Evolutionary conservation across 2,113 vertebrate genomes (phyloP).

Genomic region (Varanus komodoensis): DNA sequence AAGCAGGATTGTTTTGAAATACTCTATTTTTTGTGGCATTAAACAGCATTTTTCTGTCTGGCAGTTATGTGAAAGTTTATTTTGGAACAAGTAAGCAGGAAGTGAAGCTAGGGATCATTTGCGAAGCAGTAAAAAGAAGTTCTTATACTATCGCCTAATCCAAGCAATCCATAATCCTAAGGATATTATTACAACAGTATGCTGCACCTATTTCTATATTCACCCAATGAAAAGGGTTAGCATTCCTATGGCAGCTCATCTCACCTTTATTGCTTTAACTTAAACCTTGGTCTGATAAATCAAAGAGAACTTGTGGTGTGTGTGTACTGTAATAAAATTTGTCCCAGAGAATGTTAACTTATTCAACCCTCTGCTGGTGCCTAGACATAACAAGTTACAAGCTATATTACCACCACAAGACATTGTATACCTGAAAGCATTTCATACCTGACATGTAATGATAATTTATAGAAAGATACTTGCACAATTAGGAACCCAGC

Average conservation of each 20-base stretch:
- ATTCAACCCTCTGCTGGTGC: neutral
- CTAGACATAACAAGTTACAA: neutral
- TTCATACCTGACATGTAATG: neutral
- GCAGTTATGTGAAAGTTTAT: conserved; percentile 13
- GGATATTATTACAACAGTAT: neutral
- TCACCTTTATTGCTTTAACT: conserved; percentile 5
- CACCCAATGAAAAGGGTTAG: neutral
- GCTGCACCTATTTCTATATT: neutral
- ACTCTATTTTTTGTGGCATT: conserved; percentile 24
- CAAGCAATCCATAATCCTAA: neutral
- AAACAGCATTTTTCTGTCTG: conserved; percentile 21
- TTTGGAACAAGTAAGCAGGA: neutral
- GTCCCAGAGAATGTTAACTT: neutral
- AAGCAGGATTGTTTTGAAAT: conserved; percentile 5
- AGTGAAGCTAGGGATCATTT: neutral
- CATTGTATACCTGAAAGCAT: neutral
- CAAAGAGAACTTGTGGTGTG: neutral
- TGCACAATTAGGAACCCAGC: neutral
- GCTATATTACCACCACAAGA: neutral
- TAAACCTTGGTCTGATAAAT: neutral
- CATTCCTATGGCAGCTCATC: neutral
- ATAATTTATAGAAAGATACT: neutral
- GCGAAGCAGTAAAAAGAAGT: neutral
- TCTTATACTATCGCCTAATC: conserved; percentile 1
- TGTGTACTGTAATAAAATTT: neutral